A percentile compares a stretch with the other conserved stretches of the same genome.
Evolutionary conservation across 2,113 vertebrate genomes (phyloP).

Genomic region (Nematolebias whitei): DNA sequence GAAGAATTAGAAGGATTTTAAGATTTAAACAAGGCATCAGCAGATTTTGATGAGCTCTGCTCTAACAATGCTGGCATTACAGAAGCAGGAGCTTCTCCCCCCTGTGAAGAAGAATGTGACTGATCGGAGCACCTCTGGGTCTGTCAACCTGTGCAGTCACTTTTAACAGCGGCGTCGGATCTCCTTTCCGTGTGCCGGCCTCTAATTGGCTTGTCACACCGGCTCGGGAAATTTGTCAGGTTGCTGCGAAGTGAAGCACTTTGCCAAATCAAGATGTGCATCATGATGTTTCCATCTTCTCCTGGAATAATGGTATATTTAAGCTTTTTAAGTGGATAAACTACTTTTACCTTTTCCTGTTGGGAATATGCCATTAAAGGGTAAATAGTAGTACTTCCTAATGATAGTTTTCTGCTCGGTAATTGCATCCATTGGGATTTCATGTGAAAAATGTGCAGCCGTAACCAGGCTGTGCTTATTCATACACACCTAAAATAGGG

Average conservation of each 20-base stretch:
- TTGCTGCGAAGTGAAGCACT: constrained; percentile 59
- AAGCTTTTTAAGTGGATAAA: constrained; percentile 24
- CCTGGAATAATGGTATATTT: constrained; percentile 25
- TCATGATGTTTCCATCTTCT: constrained; percentile 29
- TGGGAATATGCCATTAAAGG: constrained; percentile 43
- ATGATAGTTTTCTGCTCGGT: constrained; percentile 43
- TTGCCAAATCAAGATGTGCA: constrained; percentile 42
- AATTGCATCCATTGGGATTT: constrained; percentile 63
- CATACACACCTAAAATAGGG: constrained; percentile 48
- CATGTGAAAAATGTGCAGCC: constrained; percentile 36
- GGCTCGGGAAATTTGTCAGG: constrained; percentile 59
- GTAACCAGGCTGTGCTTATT: constrained; percentile 45
- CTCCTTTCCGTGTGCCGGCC: constrained; percentile 29
- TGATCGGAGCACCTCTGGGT: constrained; percentile 40
- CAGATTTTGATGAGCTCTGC: constrained; percentile 46
- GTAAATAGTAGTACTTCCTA: constrained; percentile 43
- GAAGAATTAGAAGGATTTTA: constrained; percentile 40
- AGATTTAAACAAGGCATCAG: constrained; percentile 21
- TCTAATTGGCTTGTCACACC: constrained; percentile 67
- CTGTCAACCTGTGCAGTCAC: constrained; percentile 44
- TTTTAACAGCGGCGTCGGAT: constrained; percentile 54
- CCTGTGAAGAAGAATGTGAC: constrained; percentile 45
- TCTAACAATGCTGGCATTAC: constrained; percentile 32
- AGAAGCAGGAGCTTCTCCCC: constrained; percentile 24
- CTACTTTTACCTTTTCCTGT: constrained; percentile 31